Evolutionary conservation across 2,113 vertebrate genomes (phyloP).

Genomic region (Spea multiplicata): DNA sequence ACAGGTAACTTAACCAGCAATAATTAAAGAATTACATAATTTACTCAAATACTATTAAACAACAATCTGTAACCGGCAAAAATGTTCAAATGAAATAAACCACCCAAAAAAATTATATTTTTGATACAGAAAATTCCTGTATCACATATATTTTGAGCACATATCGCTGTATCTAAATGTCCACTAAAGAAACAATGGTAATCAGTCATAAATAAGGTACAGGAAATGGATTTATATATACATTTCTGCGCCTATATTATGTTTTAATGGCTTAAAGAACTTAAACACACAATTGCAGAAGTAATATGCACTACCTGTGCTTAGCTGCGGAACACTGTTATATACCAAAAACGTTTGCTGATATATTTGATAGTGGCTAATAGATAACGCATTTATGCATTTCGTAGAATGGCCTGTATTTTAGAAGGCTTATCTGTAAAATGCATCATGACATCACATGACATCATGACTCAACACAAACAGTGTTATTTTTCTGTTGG

Average conservation of each 20-base stretch:
- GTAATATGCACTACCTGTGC: neutral
- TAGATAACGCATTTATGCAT: conserved; percentile 56
- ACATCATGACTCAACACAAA: conserved; percentile 62
- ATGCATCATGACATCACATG: conserved; percentile 48
- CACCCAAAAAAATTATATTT: too few relatives aligned
- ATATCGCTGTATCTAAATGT: too few relatives aligned
- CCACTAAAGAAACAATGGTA: conserved; percentile 3
- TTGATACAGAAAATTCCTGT: too few relatives aligned
- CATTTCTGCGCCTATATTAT: too few relatives aligned
- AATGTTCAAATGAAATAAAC: too few relatives aligned
- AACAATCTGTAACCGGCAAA: too few relatives aligned
- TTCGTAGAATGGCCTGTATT: conserved; percentile 65
- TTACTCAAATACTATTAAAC: too few relatives aligned
- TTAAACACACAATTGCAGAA: conserved; percentile 14
- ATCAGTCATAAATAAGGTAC: conserved; percentile 2
- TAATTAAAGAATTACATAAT: too few relatives aligned
- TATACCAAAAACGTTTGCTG: conserved; percentile 43
- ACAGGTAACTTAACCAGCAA: too few relatives aligned
- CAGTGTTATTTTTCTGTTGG: conserved; percentile 51
- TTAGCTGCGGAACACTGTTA: conserved; percentile 42
- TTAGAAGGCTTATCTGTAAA: conserved; percentile 59
- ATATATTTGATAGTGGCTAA: conserved; percentile 54
- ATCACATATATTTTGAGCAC: too few relatives aligned
- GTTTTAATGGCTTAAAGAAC: neutral
- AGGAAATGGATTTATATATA: conserved; percentile 3